Evolutionary conservation across 1,140 invertebrate genomes (phyloP), one percentile per base, ranked within the genome.

Genomic region (Habropoda laboriosa): DNA sequence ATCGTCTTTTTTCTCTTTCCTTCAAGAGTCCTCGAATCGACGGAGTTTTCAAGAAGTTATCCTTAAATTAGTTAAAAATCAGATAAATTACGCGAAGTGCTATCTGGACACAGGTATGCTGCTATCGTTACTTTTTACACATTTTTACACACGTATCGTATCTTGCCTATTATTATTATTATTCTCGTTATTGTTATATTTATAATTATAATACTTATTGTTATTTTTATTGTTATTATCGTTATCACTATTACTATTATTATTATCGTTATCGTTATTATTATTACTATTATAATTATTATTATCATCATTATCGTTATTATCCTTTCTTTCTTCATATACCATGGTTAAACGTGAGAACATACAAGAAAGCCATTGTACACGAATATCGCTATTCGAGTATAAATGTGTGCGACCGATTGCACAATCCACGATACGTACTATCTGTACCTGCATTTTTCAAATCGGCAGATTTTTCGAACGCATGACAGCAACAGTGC

Each of bases 291-390:
- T n/a, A n/a, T n/a, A n/a, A n/a, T n/a, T n/a, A n/a, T n/a, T n/a
- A n/a, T n/a, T n/a, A n/a, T n/a, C n/a, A n/a, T n/a, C n/a, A n/a
- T n/a, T n/a, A n/a, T n/a, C n/a, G n/a, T n/a, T n/a, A n/a, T 57
- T 83, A 38, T 32, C 24, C 38, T 24, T 30, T 21, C n/a, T 12
- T 79, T 21, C n/a, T 12, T 79, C 49, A 47, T 32, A 21, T 63
- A 55, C 12, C 30, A 38, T 3, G 47, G n/a, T 60, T 60, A 73
- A 57, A 79, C 57, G 58, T n/a, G 66, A 68, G 51, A 70, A 57
- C 64, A 75, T 84, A 80, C 45, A 70, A 64, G 64, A 61, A 79
- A 83, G 74, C 75, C 55, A 53, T 83, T 84, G 83, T 55, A 79
- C 81, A 51, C 18, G 63, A 83, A 63, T 83, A 83, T 83, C 73